These are phyloP conservation scores for Parnassius apollo DNA, from an alignment of 2,888 invertebrate species.

Conservation along the genomic window DNA sequence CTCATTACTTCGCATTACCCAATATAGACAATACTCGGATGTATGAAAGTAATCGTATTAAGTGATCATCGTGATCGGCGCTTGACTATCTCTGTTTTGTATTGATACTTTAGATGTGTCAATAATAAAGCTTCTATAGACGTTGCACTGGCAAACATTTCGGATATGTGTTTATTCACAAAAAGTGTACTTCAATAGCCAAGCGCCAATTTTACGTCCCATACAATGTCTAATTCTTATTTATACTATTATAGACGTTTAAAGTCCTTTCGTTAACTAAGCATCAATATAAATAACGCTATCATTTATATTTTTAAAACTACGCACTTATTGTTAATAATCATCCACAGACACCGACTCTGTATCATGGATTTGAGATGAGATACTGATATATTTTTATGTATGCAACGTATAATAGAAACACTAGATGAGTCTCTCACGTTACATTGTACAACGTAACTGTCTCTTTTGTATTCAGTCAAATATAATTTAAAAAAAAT, in stretches of 20 bases:
- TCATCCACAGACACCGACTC: slow-evolving; percentile 68
- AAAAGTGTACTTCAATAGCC: slow-evolving; percentile 48
- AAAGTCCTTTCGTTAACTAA: slow-evolving; percentile 73
- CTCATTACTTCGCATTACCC: slow-evolving; percentile 67
- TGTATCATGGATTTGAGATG: slow-evolving; percentile 66
- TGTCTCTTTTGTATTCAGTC: slow-evolving; percentile 68
- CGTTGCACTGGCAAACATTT: slow-evolving; percentile 18
- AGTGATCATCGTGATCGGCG: slow-evolving; percentile 61
- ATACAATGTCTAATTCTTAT: slow-evolving; percentile 68
- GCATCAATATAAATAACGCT: slow-evolving; percentile 78
- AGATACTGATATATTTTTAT: slow-evolving; percentile 65
- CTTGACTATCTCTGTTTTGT: slow-evolving; percentile 54
- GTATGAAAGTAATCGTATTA: slow-evolving; percentile 61
- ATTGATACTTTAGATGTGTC: slow-evolving; percentile 26
- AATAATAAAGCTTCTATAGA: slow-evolving; percentile 28
- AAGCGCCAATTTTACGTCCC: slow-evolving; percentile 64
- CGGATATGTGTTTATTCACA: slow-evolving; percentile 25
- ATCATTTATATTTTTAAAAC: slow-evolving; percentile 71
- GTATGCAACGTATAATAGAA: slow-evolving; percentile 62
- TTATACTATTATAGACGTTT: slow-evolving; percentile 70
- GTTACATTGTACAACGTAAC: slow-evolving; percentile 65
- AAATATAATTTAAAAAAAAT: slow-evolving; percentile 69
- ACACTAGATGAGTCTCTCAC: slow-evolving; percentile 57
- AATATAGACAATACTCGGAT: slow-evolving; percentile 62
- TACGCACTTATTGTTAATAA: slow-evolving; percentile 67